Evolutionary conservation across 2,797 vertebrate genomes (phyloP).

Genomic region (Spinus olivaceus): DNA sequence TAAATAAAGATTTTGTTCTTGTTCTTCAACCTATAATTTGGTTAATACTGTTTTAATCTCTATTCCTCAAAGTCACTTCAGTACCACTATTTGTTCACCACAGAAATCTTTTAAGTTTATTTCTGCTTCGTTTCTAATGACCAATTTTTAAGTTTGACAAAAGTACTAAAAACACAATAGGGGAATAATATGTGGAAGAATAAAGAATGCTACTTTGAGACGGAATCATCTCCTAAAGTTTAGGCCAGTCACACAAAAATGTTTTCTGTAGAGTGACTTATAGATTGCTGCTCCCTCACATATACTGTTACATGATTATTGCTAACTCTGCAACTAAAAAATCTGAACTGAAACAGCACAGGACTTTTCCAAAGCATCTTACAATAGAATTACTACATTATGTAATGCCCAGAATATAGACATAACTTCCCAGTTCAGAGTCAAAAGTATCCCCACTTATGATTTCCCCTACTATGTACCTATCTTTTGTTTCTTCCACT

Average conservation of each 20-base stretch:
- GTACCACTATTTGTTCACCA: neutral
- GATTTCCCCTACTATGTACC: neutral
- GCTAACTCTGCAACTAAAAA: neutral
- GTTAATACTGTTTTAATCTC: neutral
- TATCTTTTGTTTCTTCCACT: neutral
- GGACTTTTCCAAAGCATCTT: neutral
- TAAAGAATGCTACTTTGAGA: neutral
- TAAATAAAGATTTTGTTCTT: neutral
- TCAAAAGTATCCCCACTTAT: neutral
- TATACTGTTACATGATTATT: neutral
- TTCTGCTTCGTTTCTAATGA: conserved; percentile 8
- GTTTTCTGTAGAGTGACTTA: neutral
- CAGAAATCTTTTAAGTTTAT: neutral
- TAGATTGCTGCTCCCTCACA: neutral
- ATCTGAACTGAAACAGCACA: neutral
- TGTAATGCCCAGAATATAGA: neutral
- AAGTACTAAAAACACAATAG: neutral
- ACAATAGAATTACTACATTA: rapidly evolving
- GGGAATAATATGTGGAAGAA: neutral
- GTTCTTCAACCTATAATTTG: neutral
- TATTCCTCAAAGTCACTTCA: neutral
- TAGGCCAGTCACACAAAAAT: neutral
- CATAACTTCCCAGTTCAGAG: neutral
- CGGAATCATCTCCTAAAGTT: neutral
- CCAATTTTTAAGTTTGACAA: conserved; percentile 12